Conservation (phyloP, 2,797 vertebrate species). For the Serranus cabrilla region DNA sequence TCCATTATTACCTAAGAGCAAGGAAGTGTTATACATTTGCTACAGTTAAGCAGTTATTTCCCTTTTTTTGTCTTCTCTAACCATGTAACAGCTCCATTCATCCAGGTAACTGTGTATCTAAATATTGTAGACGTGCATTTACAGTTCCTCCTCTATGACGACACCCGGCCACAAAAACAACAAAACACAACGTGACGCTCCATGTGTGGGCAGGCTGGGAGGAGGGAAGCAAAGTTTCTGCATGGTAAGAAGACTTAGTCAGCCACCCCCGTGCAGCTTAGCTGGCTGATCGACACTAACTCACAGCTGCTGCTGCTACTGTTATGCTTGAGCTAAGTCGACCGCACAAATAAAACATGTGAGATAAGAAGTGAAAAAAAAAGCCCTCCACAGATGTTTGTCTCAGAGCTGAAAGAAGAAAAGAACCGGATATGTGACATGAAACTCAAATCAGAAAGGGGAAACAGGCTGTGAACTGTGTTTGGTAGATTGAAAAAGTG, state of each 20-base stretch:
- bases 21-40: not conserved
- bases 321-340: conserved; percentile 49
- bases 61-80: not conserved
- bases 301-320: conserved; percentile 61
- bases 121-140: not conserved
- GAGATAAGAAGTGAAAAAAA: conserved; percentile 39
- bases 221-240: conserved; percentile 63
- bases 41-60: not conserved
- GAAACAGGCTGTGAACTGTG: conserved; percentile 37
- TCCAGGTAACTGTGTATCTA: not conserved
- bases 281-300: conserved; percentile 58
- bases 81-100: not conserved
- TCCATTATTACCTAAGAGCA: not conserved
- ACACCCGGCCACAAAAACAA: conserved; percentile 41
- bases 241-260: conserved; percentile 74
- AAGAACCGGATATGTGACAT: conserved; percentile 59
- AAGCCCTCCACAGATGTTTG: conserved; percentile 60
- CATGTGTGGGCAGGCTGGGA: conserved; percentile 50
- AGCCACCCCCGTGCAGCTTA: conserved; percentile 68
- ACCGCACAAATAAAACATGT: conserved; percentile 47
- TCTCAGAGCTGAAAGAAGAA: conserved; percentile 34
- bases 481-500: conserved; percentile 19
- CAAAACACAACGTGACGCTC: conserved; percentile 66
- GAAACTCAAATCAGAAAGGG: conserved; percentile 51
- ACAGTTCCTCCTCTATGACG: conserved; percentile 21